Evolutionary conservation across 2,797 vertebrate genomes (phyloP), one percentile per base, ranked within the genome.

Genomic region (Dendrocincla fuliginosa): DNA sequence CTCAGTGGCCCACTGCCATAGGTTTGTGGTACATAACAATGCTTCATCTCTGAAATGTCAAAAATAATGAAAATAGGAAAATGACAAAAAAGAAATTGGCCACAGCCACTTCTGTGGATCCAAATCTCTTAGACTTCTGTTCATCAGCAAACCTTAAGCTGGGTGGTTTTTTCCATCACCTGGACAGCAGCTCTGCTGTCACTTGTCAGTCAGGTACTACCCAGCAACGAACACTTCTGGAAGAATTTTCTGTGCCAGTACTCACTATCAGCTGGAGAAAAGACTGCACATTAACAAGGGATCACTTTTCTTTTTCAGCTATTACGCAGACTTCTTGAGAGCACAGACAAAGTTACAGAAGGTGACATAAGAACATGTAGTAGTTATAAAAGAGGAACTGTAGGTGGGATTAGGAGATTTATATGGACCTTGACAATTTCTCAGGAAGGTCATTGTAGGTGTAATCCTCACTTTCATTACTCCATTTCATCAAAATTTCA

Each of bases 41-140:
- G 86, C 91, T 93, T 56, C 65, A 47, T 87, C 80, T 92, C 93
- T 76, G 85, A 94, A 95, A 95, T 96, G 96, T 97, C 82, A 96
- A 94, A 97, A 96, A 87, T 95, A 95, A 96, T 90, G 63, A 92
- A 93, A 96, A 93, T 95, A 83, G 44, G 61, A 85, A 95, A 94
- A 96, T 46, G 89, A 74, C 57, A 74, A 84, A 93, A 95, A 52
- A 84, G 32, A 96, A 97, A 96, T 95, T 94, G 33, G 63, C 74
- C 68, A 87, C 67, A 91, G 87, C 35, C 60, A 30, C 64, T 92
- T 85, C 57, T 46, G 67, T 78, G 44, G 33, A 53, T 95, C 61
- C 73, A 82, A 79, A 93, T 80, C 68, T 92, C 27, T 94, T 63
- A 92, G 50, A 47, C 57, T 91, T 84, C 63, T 82, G 77, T 63